phyloP scores from a whole-genome alignment of 2,113 vertebrate species.

The Tragulus kanchil region DNA sequence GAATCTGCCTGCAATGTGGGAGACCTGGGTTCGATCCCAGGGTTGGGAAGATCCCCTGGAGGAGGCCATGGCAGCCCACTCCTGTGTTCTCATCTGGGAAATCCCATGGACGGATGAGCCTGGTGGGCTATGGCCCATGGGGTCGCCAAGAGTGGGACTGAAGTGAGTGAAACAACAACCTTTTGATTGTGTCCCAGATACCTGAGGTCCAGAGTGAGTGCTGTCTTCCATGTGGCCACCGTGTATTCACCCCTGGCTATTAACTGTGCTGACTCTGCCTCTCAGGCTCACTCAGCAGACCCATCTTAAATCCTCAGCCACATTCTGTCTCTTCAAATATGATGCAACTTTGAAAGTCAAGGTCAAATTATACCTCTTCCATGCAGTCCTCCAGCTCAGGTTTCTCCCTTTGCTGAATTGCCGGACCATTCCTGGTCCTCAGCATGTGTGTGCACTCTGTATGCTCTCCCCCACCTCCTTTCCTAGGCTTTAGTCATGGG shows the following conservation, averaged over 20 bases:
- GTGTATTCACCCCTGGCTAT: accelerated
- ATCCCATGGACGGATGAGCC: neutral
- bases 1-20: neutral
- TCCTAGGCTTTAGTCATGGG: neutral
- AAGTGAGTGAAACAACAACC: neutral
- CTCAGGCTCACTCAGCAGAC: accelerated
- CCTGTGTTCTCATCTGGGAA: neutral
- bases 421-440: accelerated
- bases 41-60: neutral
- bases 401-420: neutral
- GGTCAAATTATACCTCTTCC: neutral
- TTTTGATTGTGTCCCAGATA: neutral
- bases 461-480: accelerated
- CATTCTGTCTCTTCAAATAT: neutral
- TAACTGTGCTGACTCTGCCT: neutral
- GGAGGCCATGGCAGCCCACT: neutral
- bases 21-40: accelerated
- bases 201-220: too few species aligned
- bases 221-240: accelerated
- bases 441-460: accelerated
- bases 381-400: neutral
- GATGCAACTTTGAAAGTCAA: neutral
- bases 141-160: neutral
- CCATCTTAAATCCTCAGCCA: neutral
- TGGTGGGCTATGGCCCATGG: neutral